Base-by-base conservation (phyloP, 2,113 vertebrate genomes). In the Neolamprologus cancellatus region DNA sequence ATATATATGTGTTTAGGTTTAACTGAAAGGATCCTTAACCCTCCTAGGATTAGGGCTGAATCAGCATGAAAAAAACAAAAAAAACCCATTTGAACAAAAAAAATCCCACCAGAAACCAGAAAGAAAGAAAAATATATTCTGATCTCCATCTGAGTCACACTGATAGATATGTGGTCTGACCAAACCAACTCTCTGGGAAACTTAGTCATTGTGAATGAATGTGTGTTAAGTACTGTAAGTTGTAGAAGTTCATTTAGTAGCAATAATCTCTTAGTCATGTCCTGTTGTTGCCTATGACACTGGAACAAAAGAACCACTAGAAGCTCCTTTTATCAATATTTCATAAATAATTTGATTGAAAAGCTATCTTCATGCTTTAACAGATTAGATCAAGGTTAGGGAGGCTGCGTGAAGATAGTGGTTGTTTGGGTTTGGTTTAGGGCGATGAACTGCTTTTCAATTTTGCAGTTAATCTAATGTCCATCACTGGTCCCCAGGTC, bases 391-490 rank as follows among this genome's bases (percentile, higher is more conserved):
- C n/a, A n/a, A 61, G 57, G 9, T 34, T 61, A 7, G 57, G 17
- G 30, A 61, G 57, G 57, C 17, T 32, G 17, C 4, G 12, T 61
- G 57, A 34, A n/a, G 17, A 34, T 11, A n/a, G 30, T 34, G 30
- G 57, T 34, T n/a, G 57, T 61, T 61, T 34, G 17, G 30, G 57
- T 34, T 12, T 34, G 55, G 55, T 59, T 59, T 59, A 32, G 28
- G 28, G 55, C 8, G 3, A 59, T 17, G 30, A 61, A 34, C 57
- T 34, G 30, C 57, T 61, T 61, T 61, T 18, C 28, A 32, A 32
- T 61, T 32, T 61, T 32, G 57, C 15, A 61, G 57, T 18, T 61
- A 32, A 61, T 61, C 57, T 32, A 61, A 61, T 61, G 28, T 61
- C 5, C 57, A 61, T 61, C 28, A 18, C 28, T 61, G 57, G 15